phyloP scores from a whole-genome alignment of 2,113 vertebrate species.

The Haemorhous mexicanus region DNA sequence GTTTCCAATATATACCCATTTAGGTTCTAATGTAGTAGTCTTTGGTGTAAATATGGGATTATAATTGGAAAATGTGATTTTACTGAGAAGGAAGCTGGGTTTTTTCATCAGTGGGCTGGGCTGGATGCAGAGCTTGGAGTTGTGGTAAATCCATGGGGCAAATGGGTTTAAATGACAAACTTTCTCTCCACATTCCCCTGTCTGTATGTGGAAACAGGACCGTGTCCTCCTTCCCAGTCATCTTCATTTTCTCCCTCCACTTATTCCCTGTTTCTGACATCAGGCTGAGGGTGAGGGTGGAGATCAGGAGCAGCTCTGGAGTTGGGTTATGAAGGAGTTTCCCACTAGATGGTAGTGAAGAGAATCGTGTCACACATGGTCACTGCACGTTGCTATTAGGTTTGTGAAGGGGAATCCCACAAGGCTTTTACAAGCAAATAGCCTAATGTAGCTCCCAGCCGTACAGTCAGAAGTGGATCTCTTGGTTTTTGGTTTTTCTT shows the following conservation, averaged over 20 bases:
- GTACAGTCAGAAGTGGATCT: not conserved
- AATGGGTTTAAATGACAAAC: not conserved
- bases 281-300: not conserved
- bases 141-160: not conserved
- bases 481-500: not conserved
- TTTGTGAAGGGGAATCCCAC: not conserved
- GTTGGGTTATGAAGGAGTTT: not conserved
- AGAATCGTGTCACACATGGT: not conserved
- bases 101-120: not conserved
- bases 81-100: not conserved
- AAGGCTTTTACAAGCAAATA: not conserved
- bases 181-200: not conserved
- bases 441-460: not conserved
- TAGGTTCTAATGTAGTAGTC: not conserved
- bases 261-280: not conserved
- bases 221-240: not conserved
- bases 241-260: not conserved
- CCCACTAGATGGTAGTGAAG: slow-evolving; percentile 60
- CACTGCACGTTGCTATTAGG: not conserved
- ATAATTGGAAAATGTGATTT: not conserved
- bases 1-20: not conserved
- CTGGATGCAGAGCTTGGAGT: not conserved
- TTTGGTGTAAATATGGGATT: not conserved
- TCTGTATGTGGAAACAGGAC: not conserved
- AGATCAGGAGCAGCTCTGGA: not conserved